Evolutionary conservation across 2,888 invertebrate species (phyloP).

Genomic region (Amiota communis): DNA sequence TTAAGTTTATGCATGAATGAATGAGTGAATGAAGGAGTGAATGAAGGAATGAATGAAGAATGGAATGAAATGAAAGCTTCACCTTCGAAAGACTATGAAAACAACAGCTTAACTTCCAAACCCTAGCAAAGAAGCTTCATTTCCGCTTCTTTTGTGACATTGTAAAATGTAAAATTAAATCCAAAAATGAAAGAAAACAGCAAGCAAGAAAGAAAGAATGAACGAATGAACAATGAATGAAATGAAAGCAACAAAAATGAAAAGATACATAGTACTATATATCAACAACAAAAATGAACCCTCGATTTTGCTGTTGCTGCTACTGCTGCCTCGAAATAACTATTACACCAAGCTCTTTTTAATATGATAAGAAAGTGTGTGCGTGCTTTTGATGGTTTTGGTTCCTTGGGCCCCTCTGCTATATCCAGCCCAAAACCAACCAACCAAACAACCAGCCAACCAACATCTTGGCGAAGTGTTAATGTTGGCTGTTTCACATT

Average conservation of each 20-base stretch:
- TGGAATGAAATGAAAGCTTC: too few relatives aligned
- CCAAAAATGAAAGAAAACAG: too few relatives aligned
- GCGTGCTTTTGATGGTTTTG: too few relatives aligned
- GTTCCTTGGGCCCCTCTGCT: too few relatives aligned
- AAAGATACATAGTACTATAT: conserved; percentile 1
- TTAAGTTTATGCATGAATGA: conserved; percentile 6
- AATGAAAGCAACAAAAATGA: background rate
- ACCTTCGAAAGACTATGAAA: too few relatives aligned
- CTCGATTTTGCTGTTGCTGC: background rate
- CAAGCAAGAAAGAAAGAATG: background rate
- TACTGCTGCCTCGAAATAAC: background rate
- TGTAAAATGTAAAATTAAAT: too few relatives aligned
- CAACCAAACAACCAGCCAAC: background rate
- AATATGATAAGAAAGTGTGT: too few relatives aligned
- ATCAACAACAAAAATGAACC: background rate
- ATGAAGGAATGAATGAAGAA: too few relatives aligned
- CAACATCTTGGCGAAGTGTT: background rate
- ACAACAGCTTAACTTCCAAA: too few relatives aligned
- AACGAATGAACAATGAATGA: background rate
- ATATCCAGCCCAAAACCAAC: background rate
- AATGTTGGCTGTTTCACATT: conserved; percentile 19
- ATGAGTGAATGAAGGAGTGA: background rate
- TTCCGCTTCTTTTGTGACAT: conserved; percentile 1
- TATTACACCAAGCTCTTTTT: too few relatives aligned
- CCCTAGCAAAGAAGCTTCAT: background rate